Conservation (phyloP, 1,140 invertebrate species). For the Globodera rostochiensis region DNA sequence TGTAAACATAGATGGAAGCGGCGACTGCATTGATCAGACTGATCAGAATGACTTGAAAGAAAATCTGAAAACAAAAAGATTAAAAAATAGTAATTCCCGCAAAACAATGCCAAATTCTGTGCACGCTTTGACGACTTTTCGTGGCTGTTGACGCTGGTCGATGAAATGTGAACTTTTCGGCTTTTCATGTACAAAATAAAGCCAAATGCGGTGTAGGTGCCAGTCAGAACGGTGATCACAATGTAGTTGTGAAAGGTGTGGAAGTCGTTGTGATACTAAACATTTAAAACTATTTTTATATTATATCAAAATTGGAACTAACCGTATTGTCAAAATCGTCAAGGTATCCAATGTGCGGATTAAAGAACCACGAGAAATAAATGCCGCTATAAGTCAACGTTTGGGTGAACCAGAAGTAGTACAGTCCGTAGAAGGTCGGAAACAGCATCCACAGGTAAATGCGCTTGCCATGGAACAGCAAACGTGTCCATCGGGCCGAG, state of each 20-base stretch:
- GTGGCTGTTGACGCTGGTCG: background rate
- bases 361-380: constrained; percentile 19
- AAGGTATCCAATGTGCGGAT: constrained; percentile 26
- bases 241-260: constrained; percentile 33
- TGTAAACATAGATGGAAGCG: constrained; percentile 29
- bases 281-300: background rate
- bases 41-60: constrained; percentile 33
- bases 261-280: constrained; percentile 35
- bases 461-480: constrained; percentile 23
- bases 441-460: constrained; percentile 21
- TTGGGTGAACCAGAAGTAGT: constrained; percentile 9
- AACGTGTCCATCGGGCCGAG: background rate
- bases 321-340: constrained; percentile 14
- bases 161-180: background rate
- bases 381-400: constrained; percentile 20
- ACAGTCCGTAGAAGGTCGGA: constrained; percentile 18
- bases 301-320: background rate
- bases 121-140: background rate
- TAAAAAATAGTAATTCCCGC: background rate
- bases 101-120: background rate
- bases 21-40: constrained; percentile 27
- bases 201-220: background rate
- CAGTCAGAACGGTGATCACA: constrained; percentile 3
- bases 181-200: background rate
- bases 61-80: constrained; percentile 12